These are phyloP conservation scores for Trachemys scripta DNA, from an alignment of 2,113 vertebrate species.

Conservation along the genomic window DNA sequence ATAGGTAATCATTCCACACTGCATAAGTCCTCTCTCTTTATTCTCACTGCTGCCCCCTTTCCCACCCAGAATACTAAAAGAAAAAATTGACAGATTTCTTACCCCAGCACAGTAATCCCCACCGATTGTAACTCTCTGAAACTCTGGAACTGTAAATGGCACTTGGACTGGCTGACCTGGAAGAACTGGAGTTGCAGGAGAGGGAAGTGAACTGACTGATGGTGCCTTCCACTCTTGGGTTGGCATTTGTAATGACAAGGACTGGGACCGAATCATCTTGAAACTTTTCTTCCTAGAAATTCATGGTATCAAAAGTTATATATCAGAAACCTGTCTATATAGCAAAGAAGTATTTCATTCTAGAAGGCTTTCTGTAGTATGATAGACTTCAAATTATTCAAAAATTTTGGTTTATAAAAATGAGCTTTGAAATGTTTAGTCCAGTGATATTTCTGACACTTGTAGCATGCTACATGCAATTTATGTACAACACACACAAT, in stretches of 20 bases:
- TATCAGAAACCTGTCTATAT: neutral
- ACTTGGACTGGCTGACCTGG: slow-evolving; percentile 50
- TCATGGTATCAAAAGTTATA: slow-evolving; percentile 43
- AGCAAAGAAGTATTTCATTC: neutral
- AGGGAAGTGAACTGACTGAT: slow-evolving; percentile 61
- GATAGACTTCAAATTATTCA: neutral
- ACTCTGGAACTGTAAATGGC: slow-evolving; percentile 86
- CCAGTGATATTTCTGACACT: neutral
- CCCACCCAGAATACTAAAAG: accelerated
- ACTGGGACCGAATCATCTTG: slow-evolving; percentile 94
- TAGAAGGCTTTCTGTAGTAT: neutral
- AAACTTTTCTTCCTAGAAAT: slow-evolving; percentile 92
- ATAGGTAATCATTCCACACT: neutral
- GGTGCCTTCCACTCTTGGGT: slow-evolving; percentile 80
- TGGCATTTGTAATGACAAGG: slow-evolving; percentile 89
- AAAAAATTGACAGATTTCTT: slow-evolving; percentile 56
- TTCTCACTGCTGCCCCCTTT: neutral
- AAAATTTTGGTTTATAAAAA: neutral
- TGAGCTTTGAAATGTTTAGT: neutral
- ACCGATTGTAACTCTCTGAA: slow-evolving; percentile 95
- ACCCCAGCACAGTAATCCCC: slow-evolving; percentile 99
- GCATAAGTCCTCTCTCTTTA: neutral
- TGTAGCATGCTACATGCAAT: neutral
- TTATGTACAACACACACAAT: neutral
- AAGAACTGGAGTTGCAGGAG: slow-evolving; percentile 70